These are phyloP conservation scores for Athalia cordata DNA, from an alignment of 2,888 invertebrate genomes.

Conservation along the genomic window DNA sequence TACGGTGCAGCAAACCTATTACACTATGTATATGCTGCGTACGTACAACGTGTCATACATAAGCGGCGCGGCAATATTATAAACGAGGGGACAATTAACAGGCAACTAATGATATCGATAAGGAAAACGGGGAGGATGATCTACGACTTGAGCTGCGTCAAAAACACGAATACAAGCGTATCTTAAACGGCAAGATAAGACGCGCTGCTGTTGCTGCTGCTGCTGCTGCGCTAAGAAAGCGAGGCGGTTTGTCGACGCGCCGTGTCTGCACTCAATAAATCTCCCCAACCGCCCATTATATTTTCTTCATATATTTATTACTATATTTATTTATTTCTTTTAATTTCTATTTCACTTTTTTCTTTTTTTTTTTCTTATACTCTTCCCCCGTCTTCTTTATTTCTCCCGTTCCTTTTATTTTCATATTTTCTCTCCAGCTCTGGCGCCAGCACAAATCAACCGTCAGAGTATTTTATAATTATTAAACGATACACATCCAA, in stretches of 20 bases:
- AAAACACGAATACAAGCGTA: conserved; percentile 32
- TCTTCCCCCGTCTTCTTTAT: not conserved
- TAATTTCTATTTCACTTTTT: not conserved
- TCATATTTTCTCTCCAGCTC: not conserved
- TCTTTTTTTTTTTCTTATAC: not conserved
- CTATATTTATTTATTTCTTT: conserved; percentile 10
- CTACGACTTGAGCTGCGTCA: conserved; percentile 34
- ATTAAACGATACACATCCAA: no score
- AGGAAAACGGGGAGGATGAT: conserved; percentile 42
- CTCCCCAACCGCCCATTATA: conserved; percentile 29
- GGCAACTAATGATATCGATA: conserved; percentile 49
- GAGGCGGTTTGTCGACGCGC: conserved; percentile 32
- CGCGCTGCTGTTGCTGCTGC: not conserved
- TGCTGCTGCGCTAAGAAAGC: conserved; percentile 10
- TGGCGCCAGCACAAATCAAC: conserved; percentile 30
- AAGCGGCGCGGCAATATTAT: not conserved
- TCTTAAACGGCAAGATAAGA: conserved; percentile 46
- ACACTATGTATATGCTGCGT: no score
- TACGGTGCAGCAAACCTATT: no score
- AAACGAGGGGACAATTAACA: conserved; percentile 48
- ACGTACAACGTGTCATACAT: not conserved
- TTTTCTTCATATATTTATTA: conserved; percentile 32
- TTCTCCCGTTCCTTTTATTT: not conserved
- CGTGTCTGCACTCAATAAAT: conserved; percentile 47
- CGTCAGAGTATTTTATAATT: not conserved